Conservation (phyloP, 2,113 vertebrate species). For the Garra rufa region DNA sequence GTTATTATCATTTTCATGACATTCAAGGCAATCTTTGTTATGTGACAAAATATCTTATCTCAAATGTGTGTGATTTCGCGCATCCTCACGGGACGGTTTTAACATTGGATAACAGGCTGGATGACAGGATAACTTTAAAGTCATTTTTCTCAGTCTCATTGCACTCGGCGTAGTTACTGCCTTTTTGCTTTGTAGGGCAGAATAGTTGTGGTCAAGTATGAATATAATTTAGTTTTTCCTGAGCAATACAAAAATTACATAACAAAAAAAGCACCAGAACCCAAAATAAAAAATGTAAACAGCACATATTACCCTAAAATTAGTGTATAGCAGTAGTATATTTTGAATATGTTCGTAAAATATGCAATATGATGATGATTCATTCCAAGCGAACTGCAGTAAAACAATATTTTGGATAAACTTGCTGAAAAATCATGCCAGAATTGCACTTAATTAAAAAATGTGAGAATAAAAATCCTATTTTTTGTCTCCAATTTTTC, state of each 20-base stretch:
- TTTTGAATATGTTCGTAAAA: not conserved
- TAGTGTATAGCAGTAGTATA: not conserved
- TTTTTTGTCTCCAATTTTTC: conserved; percentile 64
- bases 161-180: too few relatives aligned
- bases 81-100: too few relatives aligned
- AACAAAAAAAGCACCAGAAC: not conserved
- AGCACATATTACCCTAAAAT: not conserved
- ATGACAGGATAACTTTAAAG: too few relatives aligned
- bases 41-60: too few relatives aligned
- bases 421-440: not conserved
- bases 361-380: not conserved
- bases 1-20: too few relatives aligned
- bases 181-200: too few relatives aligned
- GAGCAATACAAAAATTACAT: not conserved
- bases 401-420: conserved; percentile 12
- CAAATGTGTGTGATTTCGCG: too few relatives aligned
- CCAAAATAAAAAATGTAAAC: not conserved
- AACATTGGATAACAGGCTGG: too few relatives aligned
- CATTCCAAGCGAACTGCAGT: not conserved
- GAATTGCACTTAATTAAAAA: conserved; percentile 1
- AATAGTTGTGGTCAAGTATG: not conserved
- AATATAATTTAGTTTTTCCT: conserved; percentile 1
- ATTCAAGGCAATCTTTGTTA: too few relatives aligned
- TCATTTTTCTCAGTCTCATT: too few relatives aligned
- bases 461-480: not conserved